These are phyloP conservation scores for Hedychridium roseum DNA, from an alignment of 2,888 invertebrate species.

Conservation along the genomic window DNA sequence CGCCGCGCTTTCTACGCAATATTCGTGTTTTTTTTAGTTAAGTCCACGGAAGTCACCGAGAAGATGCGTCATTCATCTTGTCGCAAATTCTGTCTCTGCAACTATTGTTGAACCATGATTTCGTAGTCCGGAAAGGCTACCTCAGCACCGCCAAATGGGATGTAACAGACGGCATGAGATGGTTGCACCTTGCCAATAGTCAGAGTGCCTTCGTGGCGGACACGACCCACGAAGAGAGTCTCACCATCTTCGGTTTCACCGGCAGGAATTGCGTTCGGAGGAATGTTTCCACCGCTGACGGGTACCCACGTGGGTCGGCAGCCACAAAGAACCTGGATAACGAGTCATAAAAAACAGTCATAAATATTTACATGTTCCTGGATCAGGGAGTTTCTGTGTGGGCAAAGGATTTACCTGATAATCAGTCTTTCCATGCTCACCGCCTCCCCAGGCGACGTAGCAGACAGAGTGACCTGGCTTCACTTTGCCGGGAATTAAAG, in stretches of 20 bases:
- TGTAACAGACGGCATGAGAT: conserved; percentile 83
- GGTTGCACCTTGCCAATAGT: conserved; percentile 86
- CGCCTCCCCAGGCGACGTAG: conserved; percentile 82
- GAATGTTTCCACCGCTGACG: conserved; percentile 71
- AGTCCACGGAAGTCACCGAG: no score
- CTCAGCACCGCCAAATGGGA: conserved; percentile 83
- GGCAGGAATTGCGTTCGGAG: conserved; percentile 76
- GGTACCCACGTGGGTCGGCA: conserved; percentile 67
- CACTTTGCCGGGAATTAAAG: conserved; percentile 82
- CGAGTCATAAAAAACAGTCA: background rate
- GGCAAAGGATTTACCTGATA: conserved; percentile 70
- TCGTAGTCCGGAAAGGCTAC: conserved; percentile 83
- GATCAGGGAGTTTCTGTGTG: background rate
- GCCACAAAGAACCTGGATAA: conserved; percentile 59
- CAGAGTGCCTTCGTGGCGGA: conserved; percentile 77
- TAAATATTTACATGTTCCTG: background rate
- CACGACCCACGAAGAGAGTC: conserved; percentile 80
- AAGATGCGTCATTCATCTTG: no score
- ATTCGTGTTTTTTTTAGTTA: no score
- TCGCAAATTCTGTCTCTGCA: conserved; percentile 4
- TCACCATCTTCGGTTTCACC: conserved; percentile 82
- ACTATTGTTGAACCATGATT: conserved; percentile 69
- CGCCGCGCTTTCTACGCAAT: no score
- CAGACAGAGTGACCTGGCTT: conserved; percentile 75
- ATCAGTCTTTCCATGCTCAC: conserved; percentile 71